phyloP scores from a whole-genome alignment of 1,140 invertebrate genomes.

The Portunus trituberculatus region DNA sequence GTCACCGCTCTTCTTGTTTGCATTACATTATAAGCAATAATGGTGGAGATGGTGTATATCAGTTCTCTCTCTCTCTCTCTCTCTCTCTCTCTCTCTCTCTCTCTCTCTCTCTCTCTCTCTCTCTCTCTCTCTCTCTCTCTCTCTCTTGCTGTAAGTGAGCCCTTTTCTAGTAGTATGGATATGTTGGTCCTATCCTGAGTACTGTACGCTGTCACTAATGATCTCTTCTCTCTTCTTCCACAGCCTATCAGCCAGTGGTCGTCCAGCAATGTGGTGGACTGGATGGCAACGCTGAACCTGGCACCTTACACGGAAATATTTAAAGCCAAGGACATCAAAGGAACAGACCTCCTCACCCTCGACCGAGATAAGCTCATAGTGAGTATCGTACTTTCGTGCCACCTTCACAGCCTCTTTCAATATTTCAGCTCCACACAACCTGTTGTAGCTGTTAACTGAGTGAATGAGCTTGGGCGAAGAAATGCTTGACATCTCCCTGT shows the following conservation, averaged over 20 bases:
- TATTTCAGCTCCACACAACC: not conserved
- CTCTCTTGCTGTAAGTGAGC: not conserved
- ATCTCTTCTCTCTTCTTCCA: constrained; percentile 80
- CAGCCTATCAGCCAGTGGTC: constrained; percentile 88
- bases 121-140: not conserved
- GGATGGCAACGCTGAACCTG: constrained; percentile 88
- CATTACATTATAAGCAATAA: too few species aligned
- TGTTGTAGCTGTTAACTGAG: not conserved
- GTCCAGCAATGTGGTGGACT: constrained; percentile 86
- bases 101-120: constrained; percentile 35
- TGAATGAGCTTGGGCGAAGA: not conserved
- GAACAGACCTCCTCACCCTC: constrained; percentile 85
- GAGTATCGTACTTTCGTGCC: constrained; percentile 79
- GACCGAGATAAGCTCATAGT: constrained; percentile 87
- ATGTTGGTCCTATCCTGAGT: not conserved
- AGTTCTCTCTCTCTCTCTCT: too few species aligned
- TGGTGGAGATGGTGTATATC: too few species aligned
- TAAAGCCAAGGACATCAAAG: constrained; percentile 87
- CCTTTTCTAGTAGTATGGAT: not conserved
- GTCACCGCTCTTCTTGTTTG: too few species aligned
- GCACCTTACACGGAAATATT: constrained; percentile 88
- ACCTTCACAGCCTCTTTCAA: not conserved
- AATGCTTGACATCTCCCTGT: not conserved
- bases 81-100: not conserved
- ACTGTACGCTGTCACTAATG: constrained; percentile 53